A percentile compares a stretch with the other conserved stretches of the same genome.
Evolutionary conservation across 1,140 invertebrate genomes (phyloP).

Genomic region (Cydia fagiglandana): DNA sequence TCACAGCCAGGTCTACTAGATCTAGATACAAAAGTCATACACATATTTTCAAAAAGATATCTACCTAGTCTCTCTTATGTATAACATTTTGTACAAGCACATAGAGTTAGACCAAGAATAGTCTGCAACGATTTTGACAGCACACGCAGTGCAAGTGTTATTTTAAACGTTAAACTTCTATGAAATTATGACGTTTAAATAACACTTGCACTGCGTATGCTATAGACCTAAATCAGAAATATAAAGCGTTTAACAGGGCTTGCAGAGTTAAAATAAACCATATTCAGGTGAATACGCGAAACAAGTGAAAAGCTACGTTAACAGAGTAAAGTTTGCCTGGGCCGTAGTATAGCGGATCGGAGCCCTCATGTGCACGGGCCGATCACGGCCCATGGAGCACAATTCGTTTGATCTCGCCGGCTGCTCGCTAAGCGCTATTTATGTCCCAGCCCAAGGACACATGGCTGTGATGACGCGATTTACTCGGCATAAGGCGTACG

Average conservation of each 20-base stretch:
- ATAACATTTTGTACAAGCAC: no score
- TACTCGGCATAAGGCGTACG: conserved; percentile 19
- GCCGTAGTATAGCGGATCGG: conserved; percentile 42
- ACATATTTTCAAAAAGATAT: no score
- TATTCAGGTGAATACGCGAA: conserved; percentile 24
- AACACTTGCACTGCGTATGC: no score
- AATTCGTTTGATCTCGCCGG: conserved; percentile 74
- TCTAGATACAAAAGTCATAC: no score
- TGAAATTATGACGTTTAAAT: no score
- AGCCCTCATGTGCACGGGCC: conserved; percentile 66
- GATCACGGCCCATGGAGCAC: conserved; percentile 67
- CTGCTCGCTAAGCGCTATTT: conserved; percentile 65
- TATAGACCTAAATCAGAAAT: not conserved
- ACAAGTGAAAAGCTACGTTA: conserved; percentile 28
- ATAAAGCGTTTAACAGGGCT: not conserved
- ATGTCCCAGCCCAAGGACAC: conserved; percentile 53
- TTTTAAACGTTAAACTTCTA: no score
- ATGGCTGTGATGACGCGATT: conserved; percentile 42
- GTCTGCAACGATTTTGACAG: no score
- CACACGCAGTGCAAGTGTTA: no score
- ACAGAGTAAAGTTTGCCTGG: conserved; percentile 25
- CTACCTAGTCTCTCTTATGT: no score
- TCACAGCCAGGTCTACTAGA: no score
- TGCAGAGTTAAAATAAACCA: not conserved
- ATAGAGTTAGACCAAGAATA: no score